Conservation (phyloP, 2,888 invertebrate genomes). For the Drosophila glabriapex region DNA sequence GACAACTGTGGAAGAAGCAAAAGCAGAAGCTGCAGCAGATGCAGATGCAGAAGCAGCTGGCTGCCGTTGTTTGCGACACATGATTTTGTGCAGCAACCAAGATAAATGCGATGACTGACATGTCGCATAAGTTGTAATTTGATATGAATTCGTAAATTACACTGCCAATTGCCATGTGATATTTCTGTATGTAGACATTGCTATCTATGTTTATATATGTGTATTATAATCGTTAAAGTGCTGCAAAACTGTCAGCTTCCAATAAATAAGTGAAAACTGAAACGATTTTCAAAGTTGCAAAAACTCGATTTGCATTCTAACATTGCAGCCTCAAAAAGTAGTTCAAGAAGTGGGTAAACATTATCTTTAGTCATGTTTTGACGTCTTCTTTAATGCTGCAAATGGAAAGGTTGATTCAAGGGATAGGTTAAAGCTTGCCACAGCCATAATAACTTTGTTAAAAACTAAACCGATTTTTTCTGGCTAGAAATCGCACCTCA, state of each 20-base stretch:
- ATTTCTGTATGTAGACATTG: background rate
- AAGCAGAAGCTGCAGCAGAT: slow-evolving; percentile 15
- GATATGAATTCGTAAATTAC: slow-evolving; percentile 76
- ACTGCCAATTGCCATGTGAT: slow-evolving; percentile 60
- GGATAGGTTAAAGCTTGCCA: background rate
- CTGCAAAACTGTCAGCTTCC: background rate
- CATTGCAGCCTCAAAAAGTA: background rate
- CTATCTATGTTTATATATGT: background rate
- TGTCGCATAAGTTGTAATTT: slow-evolving; percentile 51
- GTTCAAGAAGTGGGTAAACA: background rate
- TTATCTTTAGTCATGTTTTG: background rate
- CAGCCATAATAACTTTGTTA: background rate
- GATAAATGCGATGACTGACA: slow-evolving; percentile 66
- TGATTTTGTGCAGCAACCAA: slow-evolving; percentile 39
- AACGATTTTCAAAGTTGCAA: background rate
- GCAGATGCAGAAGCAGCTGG: slow-evolving; percentile 17
- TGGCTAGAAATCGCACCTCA: rapidly evolving
- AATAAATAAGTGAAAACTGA: background rate
- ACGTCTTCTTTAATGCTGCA: background rate
- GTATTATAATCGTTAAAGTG: background rate
- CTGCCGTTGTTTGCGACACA: slow-evolving; percentile 42
- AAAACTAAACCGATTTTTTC: background rate
- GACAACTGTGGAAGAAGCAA: slow-evolving; percentile 6
- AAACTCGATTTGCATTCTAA: background rate
- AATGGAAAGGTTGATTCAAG: background rate